Percentiles rank a stretch among this genome's conserved stretches.
Evolutionary conservation across 2,797 vertebrate genomes (phyloP).

Genomic region (Rhodeus uyekii): DNA sequence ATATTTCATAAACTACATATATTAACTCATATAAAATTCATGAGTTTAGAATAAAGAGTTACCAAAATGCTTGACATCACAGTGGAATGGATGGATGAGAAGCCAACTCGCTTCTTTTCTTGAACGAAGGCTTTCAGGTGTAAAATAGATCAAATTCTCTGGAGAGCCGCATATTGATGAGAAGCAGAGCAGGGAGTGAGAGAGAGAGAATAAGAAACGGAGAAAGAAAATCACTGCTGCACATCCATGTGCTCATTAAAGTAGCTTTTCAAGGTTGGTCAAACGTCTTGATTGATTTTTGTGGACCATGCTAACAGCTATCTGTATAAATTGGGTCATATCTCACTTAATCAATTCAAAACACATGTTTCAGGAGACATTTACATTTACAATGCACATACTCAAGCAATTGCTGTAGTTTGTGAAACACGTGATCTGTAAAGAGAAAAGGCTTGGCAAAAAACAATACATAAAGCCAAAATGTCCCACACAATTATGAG

Average conservation of each 20-base stretch:
- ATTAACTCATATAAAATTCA: conserved; percentile 18
- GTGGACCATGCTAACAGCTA: neutral
- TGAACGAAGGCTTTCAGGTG: conserved; percentile 20
- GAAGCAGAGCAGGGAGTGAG: conserved; percentile 9
- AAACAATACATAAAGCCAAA: neutral
- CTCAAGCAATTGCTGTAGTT: neutral
- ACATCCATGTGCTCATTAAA: conserved; percentile 42
- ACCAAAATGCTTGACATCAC: conserved; percentile 7
- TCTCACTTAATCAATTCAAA: neutral
- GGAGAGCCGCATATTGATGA: conserved; percentile 44
- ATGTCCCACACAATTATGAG: neutral
- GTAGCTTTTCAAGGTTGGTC: conserved; percentile 14
- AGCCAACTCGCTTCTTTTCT: conserved; percentile 7
- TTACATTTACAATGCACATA: too few species aligned
- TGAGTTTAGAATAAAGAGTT: conserved; percentile 16
- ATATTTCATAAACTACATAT: conserved; percentile 6
- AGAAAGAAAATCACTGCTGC: neutral
- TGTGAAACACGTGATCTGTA: neutral
- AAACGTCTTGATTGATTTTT: neutral
- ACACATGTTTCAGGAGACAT: neutral
- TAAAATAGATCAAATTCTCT: conserved; percentile 41
- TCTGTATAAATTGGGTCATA: neutral
- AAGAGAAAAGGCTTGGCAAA: neutral
- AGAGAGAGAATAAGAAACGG: neutral
- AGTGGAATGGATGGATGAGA: conserved; percentile 4